phyloP scores from a whole-genome alignment of 2,797 vertebrate genomes.

The Todus mexicanus region DNA sequence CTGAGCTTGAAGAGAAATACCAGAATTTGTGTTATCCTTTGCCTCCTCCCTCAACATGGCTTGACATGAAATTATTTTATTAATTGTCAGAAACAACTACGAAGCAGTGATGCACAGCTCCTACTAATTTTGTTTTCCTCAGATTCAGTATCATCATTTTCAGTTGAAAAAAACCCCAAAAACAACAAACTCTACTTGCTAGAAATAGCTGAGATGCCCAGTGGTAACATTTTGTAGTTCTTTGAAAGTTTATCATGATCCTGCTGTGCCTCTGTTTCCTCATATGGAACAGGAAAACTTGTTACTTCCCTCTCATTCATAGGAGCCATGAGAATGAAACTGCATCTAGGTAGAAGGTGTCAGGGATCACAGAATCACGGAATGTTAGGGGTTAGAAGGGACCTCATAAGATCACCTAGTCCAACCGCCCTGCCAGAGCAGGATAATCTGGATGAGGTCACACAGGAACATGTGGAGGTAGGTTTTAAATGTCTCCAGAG shows the following conservation, averaged over 20 bases:
- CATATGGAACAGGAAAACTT: background rate
- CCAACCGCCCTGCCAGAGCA: no score
- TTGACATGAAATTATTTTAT: background rate
- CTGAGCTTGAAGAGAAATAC: background rate
- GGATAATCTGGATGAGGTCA: no score
- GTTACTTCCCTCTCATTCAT: background rate
- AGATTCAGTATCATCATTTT: background rate
- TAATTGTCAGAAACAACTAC: background rate
- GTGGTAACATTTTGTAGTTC: background rate
- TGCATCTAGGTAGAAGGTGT: no score
- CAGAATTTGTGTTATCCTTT: background rate
- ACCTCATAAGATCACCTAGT: no score
- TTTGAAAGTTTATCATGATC: background rate
- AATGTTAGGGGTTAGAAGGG: no score
- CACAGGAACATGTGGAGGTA: no score
- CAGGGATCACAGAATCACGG: no score
- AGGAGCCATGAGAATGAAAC: background rate
- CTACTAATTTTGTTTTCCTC: background rate
- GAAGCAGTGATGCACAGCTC: background rate
- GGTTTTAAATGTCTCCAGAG: no score
- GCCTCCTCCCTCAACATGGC: background rate
- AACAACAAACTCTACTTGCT: background rate
- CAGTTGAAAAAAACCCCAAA: background rate
- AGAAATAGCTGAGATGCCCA: background rate
- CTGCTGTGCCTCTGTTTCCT: background rate